Evolutionary conservation across 2,113 vertebrate genomes (phyloP).

Genomic region (Alligator mississippiensis): DNA sequence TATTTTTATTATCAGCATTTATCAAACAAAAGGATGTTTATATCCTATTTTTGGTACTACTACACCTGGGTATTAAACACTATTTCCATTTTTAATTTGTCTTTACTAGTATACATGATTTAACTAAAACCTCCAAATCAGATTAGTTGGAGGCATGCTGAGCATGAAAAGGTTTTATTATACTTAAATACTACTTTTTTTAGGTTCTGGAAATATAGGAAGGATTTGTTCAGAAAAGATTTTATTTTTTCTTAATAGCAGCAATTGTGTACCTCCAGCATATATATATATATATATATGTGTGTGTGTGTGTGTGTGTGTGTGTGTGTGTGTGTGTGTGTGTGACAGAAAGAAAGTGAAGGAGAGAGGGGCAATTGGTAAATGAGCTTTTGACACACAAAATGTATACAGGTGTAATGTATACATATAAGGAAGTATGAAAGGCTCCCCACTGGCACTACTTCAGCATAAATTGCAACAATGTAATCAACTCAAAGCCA

Average conservation of each 20-base stretch:
- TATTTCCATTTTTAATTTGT: constrained; percentile 33
- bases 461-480: constrained; percentile 30
- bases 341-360: background rate
- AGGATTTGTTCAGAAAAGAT: background rate
- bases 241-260: background rate
- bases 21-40: constrained; percentile 20
- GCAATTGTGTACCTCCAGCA: background rate
- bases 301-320: background rate
- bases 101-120: constrained; percentile 6
- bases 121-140: constrained; percentile 28
- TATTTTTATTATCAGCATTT: constrained; percentile 45
- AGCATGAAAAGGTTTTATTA: constrained; percentile 4
- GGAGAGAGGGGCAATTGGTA: background rate
- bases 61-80: background rate
- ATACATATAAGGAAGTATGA: constrained; percentile 14
- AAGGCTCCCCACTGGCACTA: constrained; percentile 22
- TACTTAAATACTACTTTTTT: background rate
- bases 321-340: fast-evolving
- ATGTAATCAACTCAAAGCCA: constrained; percentile 51
- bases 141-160: constrained; percentile 9
- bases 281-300: fast-evolving
- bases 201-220: constrained; percentile 40
- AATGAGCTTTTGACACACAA: background rate
- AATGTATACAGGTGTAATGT: background rate
- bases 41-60: background rate